Percentiles rank a stretch among this genome's conserved stretches.
phyloP scores from a whole-genome alignment of 2,797 vertebrate species.

The Mus caroli region DNA sequence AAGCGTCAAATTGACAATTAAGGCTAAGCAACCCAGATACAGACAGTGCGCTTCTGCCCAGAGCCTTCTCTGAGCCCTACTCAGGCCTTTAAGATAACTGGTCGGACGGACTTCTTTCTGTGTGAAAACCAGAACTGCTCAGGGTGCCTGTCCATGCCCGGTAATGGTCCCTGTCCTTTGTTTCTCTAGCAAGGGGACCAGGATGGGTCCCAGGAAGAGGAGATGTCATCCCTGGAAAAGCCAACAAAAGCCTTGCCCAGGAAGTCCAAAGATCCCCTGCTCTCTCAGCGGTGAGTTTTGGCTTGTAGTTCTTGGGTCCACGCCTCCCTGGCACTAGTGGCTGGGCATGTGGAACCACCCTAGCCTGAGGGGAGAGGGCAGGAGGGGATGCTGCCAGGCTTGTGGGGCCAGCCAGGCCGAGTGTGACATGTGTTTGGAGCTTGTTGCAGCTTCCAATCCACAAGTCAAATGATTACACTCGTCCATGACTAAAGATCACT shows the following conservation, averaged over 20 bases:
- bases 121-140: background rate
- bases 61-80: background rate
- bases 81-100: background rate
- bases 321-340: background rate
- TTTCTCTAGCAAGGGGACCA: conserved; percentile 81
- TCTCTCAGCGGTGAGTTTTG: conserved; percentile 94
- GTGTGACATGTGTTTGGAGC: background rate
- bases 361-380: background rate
- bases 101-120: background rate
- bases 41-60: background rate
- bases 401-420: background rate
- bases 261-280: conserved; percentile 92
- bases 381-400: background rate
- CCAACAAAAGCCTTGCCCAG: conserved; percentile 89
- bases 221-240: conserved; percentile 76
- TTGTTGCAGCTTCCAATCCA: background rate
- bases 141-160: background rate
- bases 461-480: background rate
- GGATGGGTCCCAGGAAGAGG: conserved; percentile 76
- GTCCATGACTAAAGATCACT: background rate
- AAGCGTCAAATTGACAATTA: too few relatives aligned
- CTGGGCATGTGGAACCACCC: too few relatives aligned
- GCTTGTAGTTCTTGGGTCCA: background rate
- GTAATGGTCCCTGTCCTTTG: background rate
- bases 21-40: background rate